A percentile compares a stretch with the other conserved stretches of the same genome.
Conservation (phyloP, 2,797 vertebrate species). For the Gobio occitaniae region DNA sequence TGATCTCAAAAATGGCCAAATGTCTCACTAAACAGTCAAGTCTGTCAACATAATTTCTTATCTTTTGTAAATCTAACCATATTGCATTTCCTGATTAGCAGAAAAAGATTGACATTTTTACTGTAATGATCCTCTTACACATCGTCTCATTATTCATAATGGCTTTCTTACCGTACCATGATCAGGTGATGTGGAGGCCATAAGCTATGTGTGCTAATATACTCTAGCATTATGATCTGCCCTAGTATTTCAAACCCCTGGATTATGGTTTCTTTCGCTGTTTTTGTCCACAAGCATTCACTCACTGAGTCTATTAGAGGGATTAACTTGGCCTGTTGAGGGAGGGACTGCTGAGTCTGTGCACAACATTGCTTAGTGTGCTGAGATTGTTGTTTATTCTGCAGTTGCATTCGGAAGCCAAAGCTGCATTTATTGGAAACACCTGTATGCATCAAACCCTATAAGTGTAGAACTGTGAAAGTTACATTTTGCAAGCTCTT, state of each 20-base stretch:
- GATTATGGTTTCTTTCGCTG: constrained; percentile 64
- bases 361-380: constrained; percentile 33
- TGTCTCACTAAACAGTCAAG: not conserved
- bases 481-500: not conserved
- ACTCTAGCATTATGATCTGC: constrained; percentile 47
- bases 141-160: not conserved
- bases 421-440: not conserved
- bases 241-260: constrained; percentile 59
- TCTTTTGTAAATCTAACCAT: constrained; percentile 50
- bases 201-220: constrained; percentile 26
- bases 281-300: constrained; percentile 41
- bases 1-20: not conserved
- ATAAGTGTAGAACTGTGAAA: not conserved
- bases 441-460: not conserved
- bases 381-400: constrained; percentile 33
- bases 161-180: not conserved
- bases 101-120: constrained; percentile 56
- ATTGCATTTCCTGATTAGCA: constrained; percentile 60
- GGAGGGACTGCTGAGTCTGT: constrained; percentile 48
- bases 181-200: constrained; percentile 14
- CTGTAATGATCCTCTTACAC: constrained; percentile 44
- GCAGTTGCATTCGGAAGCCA: not conserved
- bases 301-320: constrained; percentile 52
- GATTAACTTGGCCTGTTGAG: constrained; percentile 59
- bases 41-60: constrained; percentile 38